Base-by-base conservation (phyloP, 2,888 invertebrate species). In the Chrysolina haemoptera region DNA sequence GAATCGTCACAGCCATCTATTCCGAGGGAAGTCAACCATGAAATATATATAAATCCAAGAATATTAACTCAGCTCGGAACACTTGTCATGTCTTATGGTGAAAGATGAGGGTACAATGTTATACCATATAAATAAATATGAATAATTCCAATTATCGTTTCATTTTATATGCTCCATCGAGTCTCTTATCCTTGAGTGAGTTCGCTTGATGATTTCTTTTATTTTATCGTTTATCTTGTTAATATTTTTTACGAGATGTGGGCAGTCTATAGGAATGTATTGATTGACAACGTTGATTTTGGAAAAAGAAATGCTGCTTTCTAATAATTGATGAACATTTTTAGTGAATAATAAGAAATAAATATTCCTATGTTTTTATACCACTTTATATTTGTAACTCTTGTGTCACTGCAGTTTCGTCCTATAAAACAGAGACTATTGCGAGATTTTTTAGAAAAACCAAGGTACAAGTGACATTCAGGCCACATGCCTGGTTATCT, bases 31-130 rank as follows among this genome's bases (percentile, higher is more conserved):
- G 35, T 59, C 59, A 59, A 27, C 59, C 59, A 35, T 59, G 59
- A 59, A 59, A 59, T 14, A 27, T n/a, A n/a, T 59, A 3, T 27
- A 59, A 27, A 27, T 27, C 27, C 35, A 14, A 27, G 27, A 35
- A 9, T 59, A 59, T 27, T 35, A 59, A 55, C 20, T 59, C 12
- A n/a, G 14, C 59, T 16, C 6, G 27, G 59, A 59, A 59, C 59
- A 59, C 59, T 59, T 59, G 59, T 59, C 59, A 59, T 16, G 35
- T 27, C 59, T 27, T 12, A n/a, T n/a, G n/a, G 9, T 35, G 59
- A 59, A 35, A 22, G 59, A 59, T 59, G 59, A 35, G 59, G 59
- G 59, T n/a, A 59, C 59, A 59, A 59, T 35, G 59, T 59, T 59
- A 59, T 59, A 27, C 59, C 14, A 27, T 14, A 22, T 59, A 59